Evolutionary conservation across 2,888 invertebrate genomes (phyloP).

Genomic region (Tetramorium bicarinatum): DNA sequence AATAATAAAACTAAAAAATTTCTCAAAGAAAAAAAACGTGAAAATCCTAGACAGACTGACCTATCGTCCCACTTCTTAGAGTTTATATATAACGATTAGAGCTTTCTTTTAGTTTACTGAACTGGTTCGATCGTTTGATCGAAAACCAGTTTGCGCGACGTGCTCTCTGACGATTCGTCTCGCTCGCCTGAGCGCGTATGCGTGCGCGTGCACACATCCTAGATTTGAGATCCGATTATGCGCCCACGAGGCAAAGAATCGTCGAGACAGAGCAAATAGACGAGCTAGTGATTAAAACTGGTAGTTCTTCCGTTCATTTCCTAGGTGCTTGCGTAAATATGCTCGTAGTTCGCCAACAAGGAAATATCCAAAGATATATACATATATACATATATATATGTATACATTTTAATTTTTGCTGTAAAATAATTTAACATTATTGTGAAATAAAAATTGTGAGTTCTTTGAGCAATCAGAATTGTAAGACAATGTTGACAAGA

Average conservation of each 20-base stretch:
- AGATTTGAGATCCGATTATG: slow-evolving; percentile 72
- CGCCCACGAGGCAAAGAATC: slow-evolving; percentile 53
- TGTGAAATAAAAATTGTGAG: not conserved
- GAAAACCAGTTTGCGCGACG: slow-evolving; percentile 73
- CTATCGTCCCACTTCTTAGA: slow-evolving; percentile 68
- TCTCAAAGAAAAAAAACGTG: not conserved
- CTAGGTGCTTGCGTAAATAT: slow-evolving; percentile 62
- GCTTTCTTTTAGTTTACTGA: slow-evolving; percentile 65
- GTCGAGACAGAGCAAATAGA: slow-evolving; percentile 45
- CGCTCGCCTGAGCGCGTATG: slow-evolving; percentile 63
- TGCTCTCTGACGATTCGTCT: slow-evolving; percentile 63
- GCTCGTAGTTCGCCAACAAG: slow-evolving; percentile 7
- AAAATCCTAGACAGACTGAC: slow-evolving; percentile 62
- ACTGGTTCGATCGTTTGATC: slow-evolving; percentile 74
- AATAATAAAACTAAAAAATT: not conserved
- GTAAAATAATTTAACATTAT: not conserved
- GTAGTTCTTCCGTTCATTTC: slow-evolving; percentile 67
- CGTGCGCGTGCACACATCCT: slow-evolving; percentile 67
- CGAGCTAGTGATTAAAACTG: slow-evolving; percentile 68
- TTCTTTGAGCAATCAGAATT: slow-evolving; percentile 2
- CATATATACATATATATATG: not conserved
- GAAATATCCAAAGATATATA: not conserved
- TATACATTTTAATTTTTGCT: not conserved
- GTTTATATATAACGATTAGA: slow-evolving; percentile 51
- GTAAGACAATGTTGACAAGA: slow-evolving; percentile 14